Base-by-base conservation (phyloP, 2,797 vertebrate genomes). In the Enteromius trimaculatus region DNA sequence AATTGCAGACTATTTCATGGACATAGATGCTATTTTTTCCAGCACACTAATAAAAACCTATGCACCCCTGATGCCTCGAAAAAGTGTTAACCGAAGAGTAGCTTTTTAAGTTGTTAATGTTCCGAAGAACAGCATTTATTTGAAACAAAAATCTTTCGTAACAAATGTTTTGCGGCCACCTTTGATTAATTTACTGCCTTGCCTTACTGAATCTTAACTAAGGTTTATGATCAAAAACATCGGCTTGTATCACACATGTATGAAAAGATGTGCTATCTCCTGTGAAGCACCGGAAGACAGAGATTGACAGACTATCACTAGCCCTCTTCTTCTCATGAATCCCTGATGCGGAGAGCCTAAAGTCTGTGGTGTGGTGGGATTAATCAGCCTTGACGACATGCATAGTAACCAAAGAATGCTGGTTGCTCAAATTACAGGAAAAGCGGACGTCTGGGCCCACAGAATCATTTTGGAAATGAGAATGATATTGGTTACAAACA, bases 381-480 rank as follows among this genome's bases (percentile, higher is more conserved):
- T 55, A 76, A 53, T 82, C 44, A 75, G 58, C 51, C 11, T 29
- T 65, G 7, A 53, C 10, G 16, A 60, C 64, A 65, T 55, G 42
- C 80, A 53, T 65, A 64, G 58, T 72, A 65, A 81, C 80, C 44
- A 23, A 74, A 81, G 26, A 74, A 64, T 60, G 39, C 60, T 39
- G 14, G 8, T 74, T 37, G 55, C 55, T 47, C 42, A 75, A 10
- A 76, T 82, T 29, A 82, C 80, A 55, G 80, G 62, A 82, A 68
- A 75, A 55, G 9, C 16, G 2, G 31, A 82, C 69, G 64, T 72
- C 79, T 72, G 29, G 29, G 47, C 3, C n/a, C 4, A 23, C 6
- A n/a, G 23, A 53, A 51, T 75, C 5, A 66, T 66, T 82, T 66
- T 42, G n/a, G 6, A 55, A 82, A 76, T 14, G 26, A 60, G 26